These are phyloP conservation scores for Antrozous pallidus DNA, from an alignment of 2,797 vertebrate species.

Conservation along the genomic window DNA sequence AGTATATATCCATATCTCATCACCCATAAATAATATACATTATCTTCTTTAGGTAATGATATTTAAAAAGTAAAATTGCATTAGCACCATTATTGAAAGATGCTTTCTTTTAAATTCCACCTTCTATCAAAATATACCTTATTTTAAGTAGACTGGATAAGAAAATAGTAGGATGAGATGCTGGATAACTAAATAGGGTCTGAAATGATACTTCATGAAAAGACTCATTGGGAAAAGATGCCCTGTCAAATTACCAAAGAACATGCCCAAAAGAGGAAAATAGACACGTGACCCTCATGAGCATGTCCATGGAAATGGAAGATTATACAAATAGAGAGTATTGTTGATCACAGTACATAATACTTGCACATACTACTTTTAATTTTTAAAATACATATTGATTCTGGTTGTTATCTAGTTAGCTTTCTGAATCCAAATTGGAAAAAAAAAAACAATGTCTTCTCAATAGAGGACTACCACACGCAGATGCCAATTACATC, in stretches of 20 bases:
- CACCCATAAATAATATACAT: not conserved
- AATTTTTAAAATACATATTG: not conserved
- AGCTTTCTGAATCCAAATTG: not conserved
- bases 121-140: not conserved
- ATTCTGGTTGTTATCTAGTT: constrained; percentile 4
- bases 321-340: not conserved
- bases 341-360: not conserved
- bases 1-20: not conserved
- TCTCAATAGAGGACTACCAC: not conserved
- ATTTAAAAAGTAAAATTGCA: not conserved
- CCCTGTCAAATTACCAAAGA: not conserved
- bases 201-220: not conserved
- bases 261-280: not conserved
- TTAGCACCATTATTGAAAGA: not conserved
- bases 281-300: not conserved
- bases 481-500: not conserved
- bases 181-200: not conserved
- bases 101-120: not conserved
- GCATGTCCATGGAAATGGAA: not conserved
- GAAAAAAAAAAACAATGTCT: constrained; percentile 26
- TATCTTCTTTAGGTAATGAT: not conserved
- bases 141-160: not conserved
- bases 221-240: not conserved
- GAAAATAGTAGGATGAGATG: not conserved
- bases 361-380: not conserved